phyloP scores from a whole-genome alignment of 2,888 invertebrate species.

The Mesorhabditis sp. region DNA sequence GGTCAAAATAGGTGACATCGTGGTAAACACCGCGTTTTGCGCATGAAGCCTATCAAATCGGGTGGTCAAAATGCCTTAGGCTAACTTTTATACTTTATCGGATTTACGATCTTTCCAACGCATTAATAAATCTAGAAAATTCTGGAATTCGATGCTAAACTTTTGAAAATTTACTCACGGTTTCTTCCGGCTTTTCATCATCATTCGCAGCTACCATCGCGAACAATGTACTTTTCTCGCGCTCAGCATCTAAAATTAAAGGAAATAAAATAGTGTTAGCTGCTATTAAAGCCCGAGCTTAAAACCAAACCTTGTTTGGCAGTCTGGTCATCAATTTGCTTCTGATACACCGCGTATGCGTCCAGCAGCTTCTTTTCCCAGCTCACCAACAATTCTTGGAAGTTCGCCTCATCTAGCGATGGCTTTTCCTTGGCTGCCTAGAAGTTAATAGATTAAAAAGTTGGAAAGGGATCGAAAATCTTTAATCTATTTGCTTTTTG shows the following conservation, averaged over 20 bases:
- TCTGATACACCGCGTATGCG: constrained; percentile 44
- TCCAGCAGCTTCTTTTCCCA: constrained; percentile 37
- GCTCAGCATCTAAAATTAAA: neutral
- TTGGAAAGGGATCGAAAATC: constrained; percentile 18
- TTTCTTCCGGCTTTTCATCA: constrained; percentile 1
- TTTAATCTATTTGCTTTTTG: constrained; percentile 5
- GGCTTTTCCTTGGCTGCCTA: constrained; percentile 46
- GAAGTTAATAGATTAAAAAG: neutral
- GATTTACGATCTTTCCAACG: too few relatives aligned
- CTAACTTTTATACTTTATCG: too few relatives aligned
- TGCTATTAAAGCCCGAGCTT: too few relatives aligned
- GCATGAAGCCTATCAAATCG: too few relatives aligned
- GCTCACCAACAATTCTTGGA: constrained; percentile 43
- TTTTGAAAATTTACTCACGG: neutral
- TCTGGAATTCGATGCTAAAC: too few relatives aligned
- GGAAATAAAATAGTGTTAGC: too few relatives aligned
- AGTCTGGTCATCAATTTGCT: constrained; percentile 28
- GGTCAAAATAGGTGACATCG: too few relatives aligned
- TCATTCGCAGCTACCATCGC: neutral
- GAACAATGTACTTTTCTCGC: neutral
- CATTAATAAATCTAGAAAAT: too few relatives aligned
- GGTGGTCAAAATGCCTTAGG: too few relatives aligned
- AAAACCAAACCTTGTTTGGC: constrained; percentile 20
- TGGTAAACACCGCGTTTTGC: too few relatives aligned
- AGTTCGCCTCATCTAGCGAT: constrained; percentile 41